Evolutionary conservation across 2,113 vertebrate species (phyloP), one percentile per base, ranked within the genome.

Genomic region (Zosterops japonicus): DNA sequence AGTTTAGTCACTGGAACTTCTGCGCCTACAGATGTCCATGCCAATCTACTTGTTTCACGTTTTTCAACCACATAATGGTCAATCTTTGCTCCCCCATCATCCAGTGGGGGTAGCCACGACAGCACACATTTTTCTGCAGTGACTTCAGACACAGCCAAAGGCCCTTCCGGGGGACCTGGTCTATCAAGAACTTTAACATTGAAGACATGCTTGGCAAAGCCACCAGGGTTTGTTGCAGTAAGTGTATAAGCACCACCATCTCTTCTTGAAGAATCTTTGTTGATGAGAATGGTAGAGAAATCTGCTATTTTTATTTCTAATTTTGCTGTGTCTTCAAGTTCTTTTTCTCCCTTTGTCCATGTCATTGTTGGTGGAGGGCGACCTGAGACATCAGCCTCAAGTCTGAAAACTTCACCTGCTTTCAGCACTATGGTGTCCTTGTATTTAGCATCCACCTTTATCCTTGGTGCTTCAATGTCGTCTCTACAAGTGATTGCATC

Each of bases 131-230:
- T 99, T 92, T 99, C 99, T 97, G 98, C 95, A 68, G 99, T 99
- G 59, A 99, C 97, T 83, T 99, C 97, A 80, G 99, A 98, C 69
- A 99, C 98, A 93, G 96, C 77, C 87, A 99, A 97, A 92, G 99
- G 99, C 92, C 99, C 99, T 83, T 98, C 97, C 77, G 99, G 99
- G 81, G 99, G 99, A 74, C 99, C 99, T 93, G 99, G 99, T 96
- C 98, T 98, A 64, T 99, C 99, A 87, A 99, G 98, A 87, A 99
- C 99, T 98, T 99, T 99, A 80, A 99, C 99, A 57, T 98, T 99
- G 95, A 99, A 99, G 77, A 99, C 96, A 94, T 99, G 99, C 91
- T 99, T 99, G 65, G 98, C 99, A 98, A 99, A 99, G 81, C 99
- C 99, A 94, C 99, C 99, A 89, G 98, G 98, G 96, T 99, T 99